Base-by-base conservation (phyloP, 2,797 vertebrate species). In the Crax fasciolata region DNA sequence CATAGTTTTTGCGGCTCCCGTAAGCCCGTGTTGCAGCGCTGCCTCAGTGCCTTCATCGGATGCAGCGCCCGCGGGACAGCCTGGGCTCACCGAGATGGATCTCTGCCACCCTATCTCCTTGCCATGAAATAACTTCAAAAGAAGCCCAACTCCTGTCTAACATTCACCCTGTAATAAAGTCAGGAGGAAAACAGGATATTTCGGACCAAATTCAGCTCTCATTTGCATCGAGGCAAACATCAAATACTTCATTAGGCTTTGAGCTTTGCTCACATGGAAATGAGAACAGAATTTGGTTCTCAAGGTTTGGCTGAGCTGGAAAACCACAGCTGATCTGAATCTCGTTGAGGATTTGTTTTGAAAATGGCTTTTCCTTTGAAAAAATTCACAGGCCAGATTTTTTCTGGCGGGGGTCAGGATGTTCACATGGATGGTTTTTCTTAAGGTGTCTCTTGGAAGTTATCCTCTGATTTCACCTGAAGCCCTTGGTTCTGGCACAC, bases 61-160 rank as follows among this genome's bases (percentile, higher is more conserved):
- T 48, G 3, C 70, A n/a, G 10, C 24, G 32, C 57, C 54, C 49
- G 71, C 57, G 72, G 85, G 73, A 19, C 27, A 35, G 58, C 87
- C 73, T 32, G 43, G 66, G 81, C 74, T 68, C 3, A 43, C 49
- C 5, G 1, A 41, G 54, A 72, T 25, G 58, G 62, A 68, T 90
- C 67, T 71, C 52, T 71, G 87, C 90, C 39, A 9, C 63, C 61
- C 75, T 35, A 25, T 52, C 79, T 87, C 57, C 52, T 46, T 55
- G 72, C 84, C 72, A 49, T 67, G n/a, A 85, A 90, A 44, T 17
- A 63, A 49, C 84, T 88, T 92, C 86, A 92, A 85, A 92, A 62
- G 87, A 54, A 87, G 62, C n/a, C 52, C 20, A 75, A 43, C 72
- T 85, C 38, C 66, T 46, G 87, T 73, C 52, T 88, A 54, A 27